A percentile compares a stretch with the other conserved stretches of the same genome.
These are phyloP conservation scores for Pseudochromis fuscus DNA, from an alignment of 2,797 vertebrate genomes.

Conservation along the genomic window DNA sequence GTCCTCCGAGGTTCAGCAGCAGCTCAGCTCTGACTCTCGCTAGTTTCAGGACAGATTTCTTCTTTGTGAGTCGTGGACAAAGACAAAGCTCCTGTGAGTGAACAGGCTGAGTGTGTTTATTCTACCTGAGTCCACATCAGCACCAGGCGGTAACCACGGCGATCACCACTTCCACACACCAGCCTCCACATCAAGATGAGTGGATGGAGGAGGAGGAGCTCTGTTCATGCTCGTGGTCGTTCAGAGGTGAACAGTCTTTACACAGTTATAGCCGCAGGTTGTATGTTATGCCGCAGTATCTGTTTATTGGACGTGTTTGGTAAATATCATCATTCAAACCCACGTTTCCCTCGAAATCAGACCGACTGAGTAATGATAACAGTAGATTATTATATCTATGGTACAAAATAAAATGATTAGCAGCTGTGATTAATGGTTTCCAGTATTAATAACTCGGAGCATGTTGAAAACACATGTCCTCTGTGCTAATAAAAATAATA, in stretches of 20 bases:
- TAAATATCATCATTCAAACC: constrained; percentile 56
- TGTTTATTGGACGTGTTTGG: constrained; percentile 55
- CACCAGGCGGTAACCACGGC: constrained; percentile 4
- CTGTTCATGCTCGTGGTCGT: constrained; percentile 58
- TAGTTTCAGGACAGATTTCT: constrained; percentile 9
- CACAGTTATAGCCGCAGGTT: constrained; percentile 35
- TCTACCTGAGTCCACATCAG: constrained; percentile 43
- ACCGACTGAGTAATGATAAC: constrained; percentile 41
- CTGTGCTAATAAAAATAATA: constrained; percentile 68
- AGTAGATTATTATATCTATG: constrained; percentile 71
- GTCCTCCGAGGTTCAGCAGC: no score
- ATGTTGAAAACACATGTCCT: constrained; percentile 79
- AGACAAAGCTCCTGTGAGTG: no score
- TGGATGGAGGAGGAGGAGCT: constrained; percentile 59
- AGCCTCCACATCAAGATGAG: no score
- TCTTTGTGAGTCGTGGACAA: no score
- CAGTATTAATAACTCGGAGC: constrained; percentile 72
- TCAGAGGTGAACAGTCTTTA: constrained; percentile 51
- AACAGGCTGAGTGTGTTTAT: constrained; percentile 16
- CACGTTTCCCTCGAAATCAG: constrained; percentile 62
- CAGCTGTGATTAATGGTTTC: constrained; percentile 81
- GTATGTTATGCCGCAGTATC: constrained; percentile 44
- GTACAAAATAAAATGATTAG: constrained; percentile 78
- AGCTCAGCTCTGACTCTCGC: no score
- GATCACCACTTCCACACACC: no score